Conservation (phyloP, 2,113 vertebrate species). For the Myanophis thanlyinensis region DNA sequence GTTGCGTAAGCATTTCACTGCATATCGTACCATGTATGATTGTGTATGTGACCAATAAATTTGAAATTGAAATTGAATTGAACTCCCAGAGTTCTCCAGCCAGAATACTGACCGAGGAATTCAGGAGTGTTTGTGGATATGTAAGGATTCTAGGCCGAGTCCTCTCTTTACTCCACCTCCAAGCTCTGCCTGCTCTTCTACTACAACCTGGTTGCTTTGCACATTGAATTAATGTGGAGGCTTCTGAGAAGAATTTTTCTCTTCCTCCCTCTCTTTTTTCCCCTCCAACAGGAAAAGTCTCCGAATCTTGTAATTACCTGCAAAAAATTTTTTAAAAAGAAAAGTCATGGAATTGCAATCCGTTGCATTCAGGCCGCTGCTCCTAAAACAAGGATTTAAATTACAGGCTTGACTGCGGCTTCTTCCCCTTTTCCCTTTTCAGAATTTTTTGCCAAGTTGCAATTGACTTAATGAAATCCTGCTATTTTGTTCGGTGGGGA, state of each 20-base stretch:
- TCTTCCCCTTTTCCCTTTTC: constrained; percentile 84
- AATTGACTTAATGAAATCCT: constrained; percentile 99
- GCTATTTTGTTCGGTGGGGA: constrained; percentile 91
- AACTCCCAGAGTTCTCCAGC: neutral
- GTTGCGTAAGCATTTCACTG: too few relatives aligned
- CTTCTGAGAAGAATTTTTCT: fast-evolving
- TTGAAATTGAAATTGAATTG: too few relatives aligned
- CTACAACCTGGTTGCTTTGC: neutral
- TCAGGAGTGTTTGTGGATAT: neutral
- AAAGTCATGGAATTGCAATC: constrained; percentile 68
- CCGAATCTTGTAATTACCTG: constrained; percentile 44
- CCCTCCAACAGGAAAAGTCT: constrained; percentile 52
- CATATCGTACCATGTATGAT: too few relatives aligned
- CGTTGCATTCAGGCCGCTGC: constrained; percentile 79
- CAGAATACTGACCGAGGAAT: neutral
- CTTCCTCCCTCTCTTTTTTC: neutral
- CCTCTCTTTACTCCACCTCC: neutral
- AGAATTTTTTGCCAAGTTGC: constrained; percentile 97
- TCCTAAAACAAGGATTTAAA: constrained; percentile 98
- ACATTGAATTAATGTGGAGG: neutral
- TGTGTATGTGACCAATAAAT: too few relatives aligned
- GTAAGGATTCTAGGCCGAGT: neutral
- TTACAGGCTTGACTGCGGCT: constrained; percentile 95
- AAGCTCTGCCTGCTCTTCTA: neutral
- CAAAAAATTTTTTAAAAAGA: constrained; percentile 39